These are phyloP conservation scores for Oxytorus armatus DNA, from an alignment of 2,888 invertebrate genomes.

Conservation along the genomic window DNA sequence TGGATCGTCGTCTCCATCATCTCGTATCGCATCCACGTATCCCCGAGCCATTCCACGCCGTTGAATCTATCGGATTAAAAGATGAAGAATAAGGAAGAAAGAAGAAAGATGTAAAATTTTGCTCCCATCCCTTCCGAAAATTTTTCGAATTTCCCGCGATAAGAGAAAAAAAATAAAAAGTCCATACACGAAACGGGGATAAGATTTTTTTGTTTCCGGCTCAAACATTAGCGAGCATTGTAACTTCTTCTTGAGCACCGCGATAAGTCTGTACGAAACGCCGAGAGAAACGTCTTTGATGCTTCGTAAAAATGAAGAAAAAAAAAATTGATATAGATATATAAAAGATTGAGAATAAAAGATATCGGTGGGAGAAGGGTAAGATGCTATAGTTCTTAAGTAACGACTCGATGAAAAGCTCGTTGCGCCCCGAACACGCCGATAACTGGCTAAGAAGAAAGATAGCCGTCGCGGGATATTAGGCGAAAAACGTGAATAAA, in stretches of 20 bases:
- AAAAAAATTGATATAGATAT: conserved; percentile 10
- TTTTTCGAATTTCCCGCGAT: conserved; percentile 38
- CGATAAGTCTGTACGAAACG: conserved; percentile 67
- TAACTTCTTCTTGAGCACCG: conserved; percentile 63
- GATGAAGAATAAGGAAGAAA: conserved; percentile 34
- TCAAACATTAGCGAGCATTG: conserved; percentile 70
- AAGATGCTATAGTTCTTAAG: conserved; percentile 75
- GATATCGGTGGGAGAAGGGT: conserved; percentile 37
- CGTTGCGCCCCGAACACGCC: conserved; percentile 74
- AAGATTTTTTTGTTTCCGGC: too few species aligned
- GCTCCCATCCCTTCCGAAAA: too few species aligned
- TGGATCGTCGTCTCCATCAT: conserved; percentile 60
- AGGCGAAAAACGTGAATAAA: conserved; percentile 61
- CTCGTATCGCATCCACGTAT: conserved; percentile 50
- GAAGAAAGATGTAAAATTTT: too few species aligned
- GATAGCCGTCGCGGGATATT: conserved; percentile 73
- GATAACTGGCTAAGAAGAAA: conserved; percentile 66
- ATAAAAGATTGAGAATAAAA: conserved; percentile 45
- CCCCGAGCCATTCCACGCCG: conserved; percentile 48
- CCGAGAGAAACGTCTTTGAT: conserved; percentile 43
- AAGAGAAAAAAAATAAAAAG: too few species aligned
- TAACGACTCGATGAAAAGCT: conserved; percentile 84
- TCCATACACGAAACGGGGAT: too few species aligned
- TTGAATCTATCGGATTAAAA: conserved; percentile 52
- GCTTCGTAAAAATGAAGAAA: conserved; percentile 2